Base-by-base conservation (phyloP, 2,113 vertebrate genomes). In the Aphelocoma coerulescens region DNA sequence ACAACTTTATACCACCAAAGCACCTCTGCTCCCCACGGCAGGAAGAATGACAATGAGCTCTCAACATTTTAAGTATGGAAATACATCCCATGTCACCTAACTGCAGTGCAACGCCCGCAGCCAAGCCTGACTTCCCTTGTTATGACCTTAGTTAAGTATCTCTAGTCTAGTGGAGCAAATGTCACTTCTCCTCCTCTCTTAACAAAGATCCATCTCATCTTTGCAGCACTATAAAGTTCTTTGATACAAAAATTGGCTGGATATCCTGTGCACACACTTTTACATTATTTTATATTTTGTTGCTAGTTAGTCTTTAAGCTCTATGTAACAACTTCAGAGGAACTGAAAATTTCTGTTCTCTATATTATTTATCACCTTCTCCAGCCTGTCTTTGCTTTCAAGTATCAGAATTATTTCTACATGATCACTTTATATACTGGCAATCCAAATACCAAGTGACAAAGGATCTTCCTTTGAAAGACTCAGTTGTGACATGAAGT, bases 201-300 rank as follows among this genome's bases (percentile, higher is more conserved):
- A 49, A 41, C 0, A 2, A 73, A 79, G 20, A 37, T 4, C 8
- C 4, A 4, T 14, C 24, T n/a, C n/a, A 37, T 11, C 27, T 44
- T 32, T 35, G 3, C 5, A 55, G 16, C 43, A 22, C 21, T 16
- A 2, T 16, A 2, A 72, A 88, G 62, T 23, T 22, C 33, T 51
- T 19, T 19, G 15, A 33, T 16, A 37, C 1, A 0, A 0, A 54
- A 78, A 46, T 1, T 19, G 15, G 33, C 8, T 15, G 0, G 0
- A 27, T 11, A 28, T 46, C 39, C 28, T 46, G 18, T 13, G 28
- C 10, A 9, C 15, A 28, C 15, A 44, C 17, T 27, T 20, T 28
- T 13, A 62, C 3, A 28, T 27, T 37, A 14, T 27, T 59, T 27
- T 7, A 46, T 9, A 22, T 20, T 61, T 61, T 37, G 19, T 19